Percentiles rank a stretch among this genome's conserved stretches.
Evolutionary conservation across 2,888 invertebrate genomes (phyloP).

Genomic region (Stenurella melanura): DNA sequence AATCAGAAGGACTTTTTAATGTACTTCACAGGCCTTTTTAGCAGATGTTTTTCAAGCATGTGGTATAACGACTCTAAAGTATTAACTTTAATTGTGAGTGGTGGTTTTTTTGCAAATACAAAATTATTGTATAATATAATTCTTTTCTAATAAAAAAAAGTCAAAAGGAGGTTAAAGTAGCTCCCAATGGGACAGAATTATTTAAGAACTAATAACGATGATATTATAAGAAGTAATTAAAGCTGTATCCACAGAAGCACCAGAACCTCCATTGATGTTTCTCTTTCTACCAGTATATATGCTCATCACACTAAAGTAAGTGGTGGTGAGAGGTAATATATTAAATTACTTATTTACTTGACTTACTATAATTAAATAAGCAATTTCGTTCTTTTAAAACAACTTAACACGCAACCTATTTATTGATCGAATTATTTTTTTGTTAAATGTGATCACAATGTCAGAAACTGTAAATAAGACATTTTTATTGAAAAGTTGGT

Average conservation of each 20-base stretch:
- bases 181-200: not conserved
- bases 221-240: not conserved
- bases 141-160: too few species aligned
- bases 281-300: not conserved
- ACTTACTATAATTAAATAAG: not conserved
- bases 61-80: too few species aligned
- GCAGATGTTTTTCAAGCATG: too few species aligned
- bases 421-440: not conserved
- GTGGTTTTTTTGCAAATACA: too few species aligned
- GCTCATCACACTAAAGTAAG: not conserved
- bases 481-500: not conserved
- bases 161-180: constrained; percentile 10
- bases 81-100: too few species aligned
- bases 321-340: not conserved
- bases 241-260: not conserved
- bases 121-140: too few species aligned
- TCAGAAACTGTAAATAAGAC: not conserved
- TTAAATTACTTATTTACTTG: not conserved
- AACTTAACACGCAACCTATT: not conserved
- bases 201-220: not conserved
- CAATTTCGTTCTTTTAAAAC: not conserved
- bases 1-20: too few species aligned
- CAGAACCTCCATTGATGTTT: not conserved
- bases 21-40: too few species aligned
- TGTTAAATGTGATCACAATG: not conserved